Evolutionary conservation across 1,140 invertebrate genomes (phyloP), one percentile per base, ranked within the genome.

Genomic region (Chlorops oryzae): DNA sequence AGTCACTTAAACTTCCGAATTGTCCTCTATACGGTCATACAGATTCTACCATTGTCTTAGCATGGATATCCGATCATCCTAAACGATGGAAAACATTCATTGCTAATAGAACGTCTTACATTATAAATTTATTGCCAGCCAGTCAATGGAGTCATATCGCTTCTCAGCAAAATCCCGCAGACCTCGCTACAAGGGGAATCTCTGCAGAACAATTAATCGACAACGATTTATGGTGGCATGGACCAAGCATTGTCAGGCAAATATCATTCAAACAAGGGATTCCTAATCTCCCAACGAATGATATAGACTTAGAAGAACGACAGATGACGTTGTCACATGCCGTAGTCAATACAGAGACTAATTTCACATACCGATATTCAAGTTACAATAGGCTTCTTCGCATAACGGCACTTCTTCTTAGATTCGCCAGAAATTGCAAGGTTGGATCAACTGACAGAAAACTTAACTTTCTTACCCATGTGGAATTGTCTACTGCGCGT

Each of bases 101-200:
- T 13, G 59, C 61, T 3, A 68, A 70, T 46, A 38, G 65, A 32
- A 51, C 68, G 0, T 42, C 49, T 1, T 37, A 51, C 20, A 67
- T 65, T 18, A 57, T 62, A 17, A 41, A 53, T n/a, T 12, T 45
- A 1, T 48, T 59, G 10, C 28, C 49, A 6, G 18, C 21, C 34
- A 17, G 47, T 12, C 28, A 59, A n/a, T 72, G 65, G 62, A 17
- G 44, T 10, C 57, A 72, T 47, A 56, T 66, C 9, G 20, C 45
- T 0, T 56, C 59, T 9, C 21, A 38, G n/a, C 22, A 52, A 5
- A 69, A 68, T 51, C 61, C 59, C 7, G 62, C 58, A 9, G 59
- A 63, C 52, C 9, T 53, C 12, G 37, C 47, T 10, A 56, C 55
- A 1, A 43, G 61, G 12, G 57, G 61, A 2, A 51, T 54, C 15